Conservation (phyloP, 1,140 invertebrate genomes). For the Sitodiplosis mosellana region DNA sequence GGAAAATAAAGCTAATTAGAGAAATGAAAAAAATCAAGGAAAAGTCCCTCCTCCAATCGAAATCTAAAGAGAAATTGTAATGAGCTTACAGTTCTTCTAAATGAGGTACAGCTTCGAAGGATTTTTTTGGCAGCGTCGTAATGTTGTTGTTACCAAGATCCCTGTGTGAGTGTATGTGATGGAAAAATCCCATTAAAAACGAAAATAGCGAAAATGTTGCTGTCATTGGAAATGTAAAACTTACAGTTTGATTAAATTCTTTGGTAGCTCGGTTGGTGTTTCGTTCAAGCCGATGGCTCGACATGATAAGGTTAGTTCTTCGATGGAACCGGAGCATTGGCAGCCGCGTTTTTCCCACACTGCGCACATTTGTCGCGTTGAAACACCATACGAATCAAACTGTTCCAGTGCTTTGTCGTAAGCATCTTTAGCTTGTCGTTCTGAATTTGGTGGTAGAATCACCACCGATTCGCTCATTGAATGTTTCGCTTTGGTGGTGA, state of each 20-base stretch:
- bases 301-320: not conserved
- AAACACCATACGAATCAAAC: not conserved
- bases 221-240: not conserved
- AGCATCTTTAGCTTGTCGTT: not conserved
- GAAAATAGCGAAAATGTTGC: slow-evolving; percentile 1
- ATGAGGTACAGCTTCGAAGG: slow-evolving; percentile 24
- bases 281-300: not conserved
- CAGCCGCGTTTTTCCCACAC: not conserved
- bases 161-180: slow-evolving; percentile 7
- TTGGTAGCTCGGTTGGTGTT: not conserved
- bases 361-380: not conserved
- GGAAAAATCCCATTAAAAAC: not conserved
- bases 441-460: not conserved
- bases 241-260: not conserved
- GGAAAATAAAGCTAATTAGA: no score
- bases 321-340: not conserved
- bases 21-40: no score
- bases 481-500: no score
- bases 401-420: not conserved
- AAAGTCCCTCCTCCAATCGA: not conserved
- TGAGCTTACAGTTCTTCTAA: slow-evolving; percentile 30
- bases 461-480: not conserved
- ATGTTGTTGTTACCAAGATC: slow-evolving; percentile 30
- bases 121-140: slow-evolving; percentile 25
- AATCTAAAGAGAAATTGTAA: not conserved